Conservation (phyloP, 2,888 invertebrate species). For the Emmelina monodactyla region DNA sequence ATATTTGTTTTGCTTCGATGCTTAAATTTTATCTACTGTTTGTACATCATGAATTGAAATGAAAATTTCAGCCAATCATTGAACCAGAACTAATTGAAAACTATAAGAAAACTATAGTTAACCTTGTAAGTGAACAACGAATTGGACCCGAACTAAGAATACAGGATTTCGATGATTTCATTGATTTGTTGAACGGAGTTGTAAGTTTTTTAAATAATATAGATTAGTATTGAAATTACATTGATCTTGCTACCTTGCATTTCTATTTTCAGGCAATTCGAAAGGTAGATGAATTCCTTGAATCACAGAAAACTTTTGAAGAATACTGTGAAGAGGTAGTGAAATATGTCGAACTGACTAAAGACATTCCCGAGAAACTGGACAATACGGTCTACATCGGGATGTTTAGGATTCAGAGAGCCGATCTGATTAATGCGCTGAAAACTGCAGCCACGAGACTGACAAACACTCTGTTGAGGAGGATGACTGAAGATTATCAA, state of each 20-base stretch:
- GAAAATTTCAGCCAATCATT: slow-evolving; percentile 79
- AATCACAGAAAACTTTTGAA: not conserved
- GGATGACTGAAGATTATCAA: slow-evolving; percentile 85
- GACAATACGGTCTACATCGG: slow-evolving; percentile 60
- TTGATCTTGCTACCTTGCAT: not conserved
- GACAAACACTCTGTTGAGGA: slow-evolving; percentile 72
- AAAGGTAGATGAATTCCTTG: not conserved
- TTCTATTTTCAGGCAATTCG: not conserved
- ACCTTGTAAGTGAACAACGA: slow-evolving; percentile 73
- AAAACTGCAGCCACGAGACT: slow-evolving; percentile 73
- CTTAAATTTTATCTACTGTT: not conserved
- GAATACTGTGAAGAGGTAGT: not conserved
- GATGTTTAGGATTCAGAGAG: slow-evolving; percentile 85
- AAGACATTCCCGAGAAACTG: not conserved
- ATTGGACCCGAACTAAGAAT: slow-evolving; percentile 76
- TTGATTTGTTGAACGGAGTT: slow-evolving; percentile 76
- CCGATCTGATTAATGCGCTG: slow-evolving; percentile 76
- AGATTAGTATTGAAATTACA: not conserved
- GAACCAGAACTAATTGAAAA: slow-evolving; percentile 71
- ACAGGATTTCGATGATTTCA: slow-evolving; percentile 83
- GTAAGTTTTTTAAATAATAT: slow-evolving; percentile 28
- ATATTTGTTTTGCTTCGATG: not conserved
- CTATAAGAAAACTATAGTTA: slow-evolving; percentile 68
- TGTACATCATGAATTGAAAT: no score
- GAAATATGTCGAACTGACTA: not conserved